Conservation (phyloP, 2,113 vertebrate species). For the Toxostoma redivivum region DNA sequence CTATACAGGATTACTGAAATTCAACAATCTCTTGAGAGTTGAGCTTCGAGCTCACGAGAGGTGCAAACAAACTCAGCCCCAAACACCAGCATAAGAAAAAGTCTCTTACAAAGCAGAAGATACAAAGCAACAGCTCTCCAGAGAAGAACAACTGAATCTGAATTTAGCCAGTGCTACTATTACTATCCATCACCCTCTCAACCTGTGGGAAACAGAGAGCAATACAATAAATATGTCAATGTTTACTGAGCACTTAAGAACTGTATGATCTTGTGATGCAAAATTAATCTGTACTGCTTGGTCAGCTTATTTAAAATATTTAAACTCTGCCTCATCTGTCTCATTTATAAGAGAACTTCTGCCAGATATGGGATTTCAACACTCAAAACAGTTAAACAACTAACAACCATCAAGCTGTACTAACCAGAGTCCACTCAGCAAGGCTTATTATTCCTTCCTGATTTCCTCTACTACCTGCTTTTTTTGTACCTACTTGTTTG, state of each 20-base stretch:
- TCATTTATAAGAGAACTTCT: neutral
- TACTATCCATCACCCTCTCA: neutral
- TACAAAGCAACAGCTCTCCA: neutral
- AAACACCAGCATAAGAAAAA: neutral
- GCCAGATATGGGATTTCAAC: neutral
- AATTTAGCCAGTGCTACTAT: neutral
- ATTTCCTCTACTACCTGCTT: neutral
- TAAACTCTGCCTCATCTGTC: neutral
- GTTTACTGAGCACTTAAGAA: neutral
- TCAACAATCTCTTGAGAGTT: neutral
- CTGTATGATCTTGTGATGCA: neutral
- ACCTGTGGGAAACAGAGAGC: neutral
- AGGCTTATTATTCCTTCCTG: neutral
- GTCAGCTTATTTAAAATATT: neutral
- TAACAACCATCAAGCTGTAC: neutral
- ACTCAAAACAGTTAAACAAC: neutral
- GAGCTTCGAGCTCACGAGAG: neutral
- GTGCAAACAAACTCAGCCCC: neutral
- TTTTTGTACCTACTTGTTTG: neutral
- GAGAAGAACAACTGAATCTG: neutral
- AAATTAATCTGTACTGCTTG: neutral
- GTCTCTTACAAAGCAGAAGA: neutral
- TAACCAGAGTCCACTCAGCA: neutral
- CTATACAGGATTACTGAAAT: constrained; percentile 1
- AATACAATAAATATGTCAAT: neutral